Base-by-base conservation (phyloP, 2,888 invertebrate genomes). In the Zygogramma bicolorata region DNA sequence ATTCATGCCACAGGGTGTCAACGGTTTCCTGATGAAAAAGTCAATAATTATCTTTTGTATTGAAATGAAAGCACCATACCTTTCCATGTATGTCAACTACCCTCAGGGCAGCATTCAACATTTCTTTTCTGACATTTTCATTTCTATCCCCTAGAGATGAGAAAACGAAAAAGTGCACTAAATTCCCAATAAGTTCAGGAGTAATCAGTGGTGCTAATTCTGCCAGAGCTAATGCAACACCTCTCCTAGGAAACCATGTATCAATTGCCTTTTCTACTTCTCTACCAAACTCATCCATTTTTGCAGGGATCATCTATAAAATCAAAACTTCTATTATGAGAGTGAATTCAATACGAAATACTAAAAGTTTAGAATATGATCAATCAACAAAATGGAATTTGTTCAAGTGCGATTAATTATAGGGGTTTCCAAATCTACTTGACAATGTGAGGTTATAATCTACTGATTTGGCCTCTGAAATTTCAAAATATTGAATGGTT, bases 1-100 rank as follows among this genome's bases (percentile, higher is more conserved):
- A 97, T 22, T 97, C 94, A 0, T 97, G 96, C 77, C 98, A 88
- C 78, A 98, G 90, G 71, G 92, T 93, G 81, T 91, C 90, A 13
- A 93, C 90, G 0, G 92, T 92, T 72, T 92, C 92, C 89, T 91
- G 80, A 82, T 68, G 63, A 22, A 67, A 13, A 20, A 4, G 2
- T 66, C 5, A 10, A 29, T 34, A 20, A 34, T n/a, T 15, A 29
- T 31, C 5, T 29, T 59, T 34, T 15, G 15, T 20, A 59, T 34
- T 18, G 2, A 34, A 20, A 38, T 20, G 1, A 42, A 20, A n/a
- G 3, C 71, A n/a, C n/a, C n/a, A 60, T 76, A 93, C 94, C 89
- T 97, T 97, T 31, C 99, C 99, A 87, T 99, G 98, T 67, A 94
- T 88, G 84, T 97, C 95, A 2, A 99, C 96, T 73, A 96, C 92